Percentiles rank a stretch among this genome's conserved stretches.
phyloP scores from a whole-genome alignment of 2,888 invertebrate species.

The Ryuthela nishihirai region DNA sequence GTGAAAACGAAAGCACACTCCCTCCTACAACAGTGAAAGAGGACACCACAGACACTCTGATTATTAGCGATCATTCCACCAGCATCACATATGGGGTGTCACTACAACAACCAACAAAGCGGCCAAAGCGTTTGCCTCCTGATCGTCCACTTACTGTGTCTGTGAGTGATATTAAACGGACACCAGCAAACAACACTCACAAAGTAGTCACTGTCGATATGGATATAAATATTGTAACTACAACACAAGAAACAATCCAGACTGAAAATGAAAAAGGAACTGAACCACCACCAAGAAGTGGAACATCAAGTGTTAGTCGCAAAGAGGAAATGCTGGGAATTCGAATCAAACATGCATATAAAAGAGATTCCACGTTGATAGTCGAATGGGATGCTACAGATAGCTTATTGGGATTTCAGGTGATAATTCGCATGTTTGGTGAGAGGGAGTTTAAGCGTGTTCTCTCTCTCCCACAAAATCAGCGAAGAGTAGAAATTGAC shows the following conservation, averaged over 20 bases:
- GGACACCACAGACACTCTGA: conserved; percentile 44
- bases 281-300: background rate
- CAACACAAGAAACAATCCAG: conserved; percentile 2
- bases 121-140: conserved; percentile 15
- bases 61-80: conserved; percentile 10
- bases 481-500: conserved; percentile 87
- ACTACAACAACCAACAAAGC: conserved; percentile 7
- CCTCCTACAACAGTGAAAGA: conserved; percentile 8
- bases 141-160: no score
- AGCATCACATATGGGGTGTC: background rate
- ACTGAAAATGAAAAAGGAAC: background rate
- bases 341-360: conserved; percentile 43
- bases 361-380: conserved; percentile 70
- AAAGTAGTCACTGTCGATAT: background rate
- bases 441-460: conserved; percentile 86
- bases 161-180: no score
- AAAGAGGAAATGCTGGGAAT: conserved; percentile 6
- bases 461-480: conserved; percentile 80
- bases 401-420: conserved; percentile 82
- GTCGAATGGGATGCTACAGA: conserved; percentile 71
- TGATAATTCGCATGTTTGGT: conserved; percentile 83
- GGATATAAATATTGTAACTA: background rate
- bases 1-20: conserved; percentile 16
- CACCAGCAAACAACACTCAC: no score
- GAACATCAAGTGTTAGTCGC: conserved; percentile 6